Conservation (phyloP, 2,113 vertebrate species). For the Heterochromis multidens region DNA sequence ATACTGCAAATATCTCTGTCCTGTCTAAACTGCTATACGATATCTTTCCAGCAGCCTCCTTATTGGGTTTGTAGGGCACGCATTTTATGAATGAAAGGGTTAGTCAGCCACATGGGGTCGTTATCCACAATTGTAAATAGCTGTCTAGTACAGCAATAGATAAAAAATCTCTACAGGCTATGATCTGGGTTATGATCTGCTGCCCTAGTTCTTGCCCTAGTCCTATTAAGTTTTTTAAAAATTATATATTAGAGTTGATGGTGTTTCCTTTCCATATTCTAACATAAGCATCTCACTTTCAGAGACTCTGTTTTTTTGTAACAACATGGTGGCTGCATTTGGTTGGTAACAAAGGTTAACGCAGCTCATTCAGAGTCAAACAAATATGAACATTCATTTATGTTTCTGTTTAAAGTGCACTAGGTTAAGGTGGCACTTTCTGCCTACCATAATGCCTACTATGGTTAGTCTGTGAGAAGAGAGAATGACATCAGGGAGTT, state of each 20-base stretch:
- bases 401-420: neutral
- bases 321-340: neutral
- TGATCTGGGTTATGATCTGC: neutral
- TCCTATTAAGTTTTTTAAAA: neutral
- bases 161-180: neutral
- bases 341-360: neutral
- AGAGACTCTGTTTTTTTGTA: neutral
- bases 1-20: neutral
- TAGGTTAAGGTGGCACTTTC: neutral
- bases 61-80: constrained; percentile 30
- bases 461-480: neutral
- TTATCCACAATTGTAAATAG: constrained; percentile 2
- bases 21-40: neutral
- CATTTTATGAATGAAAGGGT: constrained; percentile 28
- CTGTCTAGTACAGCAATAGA: neutral
- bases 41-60: neutral
- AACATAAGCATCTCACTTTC: neutral
- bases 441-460: neutral
- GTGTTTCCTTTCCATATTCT: neutral
- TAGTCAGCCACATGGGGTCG: neutral
- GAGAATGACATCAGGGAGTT: neutral
- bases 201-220: neutral
- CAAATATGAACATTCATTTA: neutral
- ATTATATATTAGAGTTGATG: neutral
- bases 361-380: neutral